Evolutionary conservation across 1,140 invertebrate species (phyloP).

Genomic region (Heliconius melpomene): DNA sequence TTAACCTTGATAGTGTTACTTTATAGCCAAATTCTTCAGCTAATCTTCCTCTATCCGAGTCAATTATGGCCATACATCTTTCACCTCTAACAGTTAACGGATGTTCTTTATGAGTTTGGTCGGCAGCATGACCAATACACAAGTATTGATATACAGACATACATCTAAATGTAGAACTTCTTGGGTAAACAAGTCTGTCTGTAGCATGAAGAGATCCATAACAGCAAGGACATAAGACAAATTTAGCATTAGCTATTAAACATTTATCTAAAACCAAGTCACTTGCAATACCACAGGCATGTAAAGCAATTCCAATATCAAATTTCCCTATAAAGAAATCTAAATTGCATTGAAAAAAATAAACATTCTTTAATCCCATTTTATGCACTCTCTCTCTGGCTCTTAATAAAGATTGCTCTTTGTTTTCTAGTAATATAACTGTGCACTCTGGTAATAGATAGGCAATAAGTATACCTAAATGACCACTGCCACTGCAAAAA

Average conservation of each 20-base stretch:
- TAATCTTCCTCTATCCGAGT: conserved; percentile 90
- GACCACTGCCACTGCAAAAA: conserved; percentile 96
- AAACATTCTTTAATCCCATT: conserved; percentile 88
- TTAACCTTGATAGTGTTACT: conserved; percentile 88
- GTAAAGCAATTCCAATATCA: conserved; percentile 93
- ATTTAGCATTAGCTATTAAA: conserved; percentile 87
- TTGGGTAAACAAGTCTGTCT: conserved; percentile 88
- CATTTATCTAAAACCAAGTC: conserved; percentile 95
- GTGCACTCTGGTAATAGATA: conserved; percentile 88
- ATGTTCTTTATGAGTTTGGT: conserved; percentile 91
- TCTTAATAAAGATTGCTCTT: conserved; percentile 91
- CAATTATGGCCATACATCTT: conserved; percentile 92
- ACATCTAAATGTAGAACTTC: conserved; percentile 83
- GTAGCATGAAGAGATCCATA: conserved; percentile 92
- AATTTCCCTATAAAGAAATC: conserved; percentile 90
- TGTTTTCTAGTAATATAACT: conserved; percentile 95
- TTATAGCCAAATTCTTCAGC: conserved; percentile 89
- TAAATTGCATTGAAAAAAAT: conserved; percentile 92
- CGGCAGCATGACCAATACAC: conserved; percentile 92
- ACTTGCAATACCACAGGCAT: conserved; percentile 97
- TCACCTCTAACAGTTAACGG: conserved; percentile 78
- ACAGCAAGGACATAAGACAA: conserved; percentile 96
- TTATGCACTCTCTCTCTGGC: conserved; percentile 87
- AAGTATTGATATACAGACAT: conserved; percentile 86
- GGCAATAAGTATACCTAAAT: conserved; percentile 94